Percentiles rank a stretch among this genome's conserved stretches.
Conservation (phyloP, 2,113 vertebrate genomes). For the Plecotus auritus region DNA sequence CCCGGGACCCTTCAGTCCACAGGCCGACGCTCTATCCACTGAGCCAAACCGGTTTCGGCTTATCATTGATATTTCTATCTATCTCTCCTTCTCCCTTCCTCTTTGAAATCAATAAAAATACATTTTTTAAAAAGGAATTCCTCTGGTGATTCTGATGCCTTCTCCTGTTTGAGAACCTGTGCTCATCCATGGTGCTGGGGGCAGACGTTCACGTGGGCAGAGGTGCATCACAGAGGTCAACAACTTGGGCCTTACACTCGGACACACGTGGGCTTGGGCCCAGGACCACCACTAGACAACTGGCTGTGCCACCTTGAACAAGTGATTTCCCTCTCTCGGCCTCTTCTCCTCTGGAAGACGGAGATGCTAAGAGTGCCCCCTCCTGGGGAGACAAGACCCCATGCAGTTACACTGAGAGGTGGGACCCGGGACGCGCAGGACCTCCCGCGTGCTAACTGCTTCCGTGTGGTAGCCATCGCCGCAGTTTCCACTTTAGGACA, state of each 20-base stretch:
- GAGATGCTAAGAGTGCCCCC: background rate
- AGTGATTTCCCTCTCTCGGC: background rate
- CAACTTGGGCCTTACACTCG: background rate
- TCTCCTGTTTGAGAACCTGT: background rate
- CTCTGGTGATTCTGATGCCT: fast-evolving
- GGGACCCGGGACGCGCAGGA: background rate
- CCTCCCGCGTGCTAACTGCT: fast-evolving
- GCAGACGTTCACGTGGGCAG: too few species aligned
- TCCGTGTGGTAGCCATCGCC: fast-evolving
- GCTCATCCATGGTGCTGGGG: background rate
- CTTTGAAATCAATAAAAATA: too few species aligned
- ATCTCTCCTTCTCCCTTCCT: too few species aligned
- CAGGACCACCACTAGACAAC: background rate
- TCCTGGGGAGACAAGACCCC: background rate
- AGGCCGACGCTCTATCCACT: too few species aligned
- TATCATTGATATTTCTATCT: too few species aligned
- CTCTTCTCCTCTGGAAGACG: background rate
- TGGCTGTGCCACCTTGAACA: background rate
- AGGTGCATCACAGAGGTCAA: background rate
- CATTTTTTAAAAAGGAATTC: too few species aligned
- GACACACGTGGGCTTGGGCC: fast-evolving
- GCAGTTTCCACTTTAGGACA: fast-evolving
- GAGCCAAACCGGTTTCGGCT: too few species aligned
- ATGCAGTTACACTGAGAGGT: fast-evolving
- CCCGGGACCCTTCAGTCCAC: too few species aligned